A percentile compares a stretch with the other conserved stretches of the same genome.
Conservation (phyloP, 1,140 invertebrate species). For the Mactra quadrangularis region DNA sequence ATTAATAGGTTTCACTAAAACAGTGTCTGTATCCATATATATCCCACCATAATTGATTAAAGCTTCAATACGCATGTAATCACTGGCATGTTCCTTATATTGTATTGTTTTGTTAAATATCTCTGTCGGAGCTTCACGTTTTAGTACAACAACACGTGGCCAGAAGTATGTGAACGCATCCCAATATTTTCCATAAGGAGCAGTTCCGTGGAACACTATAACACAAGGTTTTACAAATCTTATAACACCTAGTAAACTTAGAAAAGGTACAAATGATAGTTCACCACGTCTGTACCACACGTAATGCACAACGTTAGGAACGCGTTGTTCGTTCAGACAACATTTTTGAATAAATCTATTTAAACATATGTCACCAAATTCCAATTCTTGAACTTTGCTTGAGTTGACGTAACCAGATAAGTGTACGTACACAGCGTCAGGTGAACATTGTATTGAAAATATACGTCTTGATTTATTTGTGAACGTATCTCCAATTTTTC, state of each 20-base stretch:
- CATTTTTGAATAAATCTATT: conserved; percentile 1
- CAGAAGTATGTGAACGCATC: conserved; percentile 51
- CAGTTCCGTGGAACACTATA: conserved; percentile 61
- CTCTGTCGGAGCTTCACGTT: conserved; percentile 21
- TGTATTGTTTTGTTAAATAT: conserved; percentile 48
- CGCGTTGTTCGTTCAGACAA: conserved; percentile 36
- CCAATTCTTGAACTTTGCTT: background rate
- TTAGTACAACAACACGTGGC: conserved; percentile 55
- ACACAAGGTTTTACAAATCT: conserved; percentile 56
- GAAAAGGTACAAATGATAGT: conserved; percentile 60
- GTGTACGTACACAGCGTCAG: no score
- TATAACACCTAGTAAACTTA: conserved; percentile 60
- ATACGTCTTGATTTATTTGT: background rate
- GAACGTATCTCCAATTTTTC: background rate
- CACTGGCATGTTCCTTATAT: conserved; percentile 56
- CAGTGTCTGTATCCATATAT: conserved; percentile 70
- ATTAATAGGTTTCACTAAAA: conserved; percentile 64
- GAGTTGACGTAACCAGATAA: background rate
- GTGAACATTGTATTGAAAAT: background rate
- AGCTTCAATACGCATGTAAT: conserved; percentile 62
- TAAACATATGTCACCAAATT: conserved; percentile 33
- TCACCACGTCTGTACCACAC: conserved; percentile 54
- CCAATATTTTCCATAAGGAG: conserved; percentile 64
- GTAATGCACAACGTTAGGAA: conserved; percentile 70
- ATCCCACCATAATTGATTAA: conserved; percentile 68